Conservation (phyloP, 1,140 invertebrate genomes). For the Formica exsecta region DNA sequence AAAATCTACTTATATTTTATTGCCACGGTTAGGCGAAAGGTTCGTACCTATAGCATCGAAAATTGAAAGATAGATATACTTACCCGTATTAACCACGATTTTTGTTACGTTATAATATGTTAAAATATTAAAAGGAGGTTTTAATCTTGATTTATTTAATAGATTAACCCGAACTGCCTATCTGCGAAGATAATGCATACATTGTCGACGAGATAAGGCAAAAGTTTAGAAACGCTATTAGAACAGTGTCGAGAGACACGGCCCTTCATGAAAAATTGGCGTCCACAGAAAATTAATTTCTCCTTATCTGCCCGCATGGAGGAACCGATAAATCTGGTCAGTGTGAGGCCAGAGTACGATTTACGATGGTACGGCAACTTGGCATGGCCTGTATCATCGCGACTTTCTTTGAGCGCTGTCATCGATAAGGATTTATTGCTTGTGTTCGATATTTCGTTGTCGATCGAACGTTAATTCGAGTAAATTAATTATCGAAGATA, state of each 20-base stretch:
- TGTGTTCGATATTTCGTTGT: slow-evolving; percentile 24
- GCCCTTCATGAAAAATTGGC: slow-evolving; percentile 69
- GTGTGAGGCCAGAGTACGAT: slow-evolving; percentile 54
- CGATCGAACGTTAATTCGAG: slow-evolving; percentile 22
- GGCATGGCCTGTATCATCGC: slow-evolving; percentile 60
- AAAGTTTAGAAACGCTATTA: slow-evolving; percentile 60
- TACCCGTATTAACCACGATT: not conserved
- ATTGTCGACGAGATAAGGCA: slow-evolving; percentile 10
- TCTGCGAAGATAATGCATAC: slow-evolving; percentile 20
- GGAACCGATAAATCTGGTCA: slow-evolving; percentile 73
- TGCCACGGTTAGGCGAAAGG: not conserved
- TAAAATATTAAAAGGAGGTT: not conserved
- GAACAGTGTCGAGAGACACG: slow-evolving; percentile 42
- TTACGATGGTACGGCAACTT: slow-evolving; percentile 60
- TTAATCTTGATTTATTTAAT: slow-evolving; percentile 8
- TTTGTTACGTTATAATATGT: not conserved
- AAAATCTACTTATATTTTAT: not conserved
- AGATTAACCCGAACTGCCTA: slow-evolving; percentile 27
- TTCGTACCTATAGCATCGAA: not conserved
- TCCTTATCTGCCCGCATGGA: slow-evolving; percentile 66
- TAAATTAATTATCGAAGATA: slow-evolving; percentile 43
- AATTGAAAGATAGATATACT: not conserved
- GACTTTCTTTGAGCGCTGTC: slow-evolving; percentile 61
- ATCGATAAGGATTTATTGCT: slow-evolving; percentile 67
- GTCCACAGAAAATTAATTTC: slow-evolving; percentile 74